phyloP scores from a whole-genome alignment of 2,113 vertebrate species.

The Promerops cafer region DNA sequence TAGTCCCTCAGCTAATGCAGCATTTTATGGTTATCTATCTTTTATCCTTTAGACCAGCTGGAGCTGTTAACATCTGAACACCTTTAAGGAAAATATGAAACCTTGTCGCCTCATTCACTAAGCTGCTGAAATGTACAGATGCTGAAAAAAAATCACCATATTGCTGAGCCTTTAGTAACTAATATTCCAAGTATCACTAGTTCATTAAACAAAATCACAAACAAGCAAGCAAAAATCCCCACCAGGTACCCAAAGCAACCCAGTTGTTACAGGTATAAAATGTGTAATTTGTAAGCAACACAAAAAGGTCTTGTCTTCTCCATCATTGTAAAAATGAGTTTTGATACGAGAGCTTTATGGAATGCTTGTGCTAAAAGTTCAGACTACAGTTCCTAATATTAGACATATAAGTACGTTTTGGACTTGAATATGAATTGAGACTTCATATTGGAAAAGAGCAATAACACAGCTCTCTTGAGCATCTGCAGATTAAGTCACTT shows the following conservation, averaged over 20 bases:
- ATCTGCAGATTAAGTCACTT: not conserved
- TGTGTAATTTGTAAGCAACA: not conserved
- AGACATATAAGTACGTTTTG: not conserved
- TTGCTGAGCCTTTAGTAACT: not conserved
- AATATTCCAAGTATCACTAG: not conserved
- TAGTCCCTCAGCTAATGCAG: not conserved
- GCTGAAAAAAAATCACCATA: not conserved
- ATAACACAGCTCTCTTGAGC: not conserved
- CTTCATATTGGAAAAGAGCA: not conserved
- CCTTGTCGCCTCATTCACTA: not conserved
- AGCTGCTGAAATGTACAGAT: not conserved
- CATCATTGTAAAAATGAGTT: not conserved
- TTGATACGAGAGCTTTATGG: not conserved
- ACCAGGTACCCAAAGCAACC: not conserved
- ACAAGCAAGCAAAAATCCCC: not conserved
- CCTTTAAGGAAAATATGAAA: not conserved
- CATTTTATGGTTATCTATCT: not conserved
- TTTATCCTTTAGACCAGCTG: not conserved
- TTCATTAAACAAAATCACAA: not conserved
- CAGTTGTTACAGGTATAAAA: not conserved
- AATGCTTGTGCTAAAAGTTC: not conserved
- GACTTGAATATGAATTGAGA: not conserved
- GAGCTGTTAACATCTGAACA: not conserved
- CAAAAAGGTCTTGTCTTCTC: not conserved
- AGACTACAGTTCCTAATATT: not conserved